These are phyloP conservation scores for Oligia fasciuncula DNA, from an alignment of 2,888 invertebrate genomes.

Conservation along the genomic window DNA sequence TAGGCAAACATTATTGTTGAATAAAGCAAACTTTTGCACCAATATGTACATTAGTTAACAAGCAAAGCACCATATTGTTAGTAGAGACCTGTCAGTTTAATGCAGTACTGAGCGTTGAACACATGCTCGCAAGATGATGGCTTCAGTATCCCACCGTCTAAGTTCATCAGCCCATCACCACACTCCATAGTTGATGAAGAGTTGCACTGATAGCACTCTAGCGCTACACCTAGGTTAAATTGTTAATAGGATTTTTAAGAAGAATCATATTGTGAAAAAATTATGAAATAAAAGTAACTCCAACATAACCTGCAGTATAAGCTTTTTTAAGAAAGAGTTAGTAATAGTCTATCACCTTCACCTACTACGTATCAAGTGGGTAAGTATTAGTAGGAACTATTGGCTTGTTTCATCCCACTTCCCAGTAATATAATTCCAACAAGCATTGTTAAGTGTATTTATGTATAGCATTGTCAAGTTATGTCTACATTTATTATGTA, in stretches of 20 bases:
- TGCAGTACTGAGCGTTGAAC: constrained; percentile 95
- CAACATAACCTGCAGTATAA: too few species aligned
- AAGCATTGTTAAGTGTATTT: constrained; percentile 9
- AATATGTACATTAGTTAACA: constrained; percentile 12
- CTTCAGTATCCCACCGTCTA: constrained; percentile 88
- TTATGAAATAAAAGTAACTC: constrained; percentile 1
- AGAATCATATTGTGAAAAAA: background rate
- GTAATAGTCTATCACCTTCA: constrained; percentile 16
- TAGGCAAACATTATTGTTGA: background rate
- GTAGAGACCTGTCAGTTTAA: constrained; percentile 92
- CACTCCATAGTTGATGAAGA: constrained; percentile 92
- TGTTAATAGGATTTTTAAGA: constrained; percentile 10
- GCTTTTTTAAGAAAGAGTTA: constrained; percentile 14
- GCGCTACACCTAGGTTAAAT: constrained; percentile 81
- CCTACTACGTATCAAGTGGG: background rate
- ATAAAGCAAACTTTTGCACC: background rate
- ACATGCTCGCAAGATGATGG: constrained; percentile 93
- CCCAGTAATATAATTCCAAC: background rate
- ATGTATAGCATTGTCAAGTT: background rate
- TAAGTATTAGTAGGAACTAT: background rate
- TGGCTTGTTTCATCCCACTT: background rate
- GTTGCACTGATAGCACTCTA: constrained; percentile 95
- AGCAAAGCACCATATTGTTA: constrained; percentile 53
- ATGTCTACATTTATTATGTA: constrained; percentile 6
- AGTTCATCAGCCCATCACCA: constrained; percentile 91